Conservation (phyloP, 2,113 vertebrate species). For the Corapipo altera region DNA sequence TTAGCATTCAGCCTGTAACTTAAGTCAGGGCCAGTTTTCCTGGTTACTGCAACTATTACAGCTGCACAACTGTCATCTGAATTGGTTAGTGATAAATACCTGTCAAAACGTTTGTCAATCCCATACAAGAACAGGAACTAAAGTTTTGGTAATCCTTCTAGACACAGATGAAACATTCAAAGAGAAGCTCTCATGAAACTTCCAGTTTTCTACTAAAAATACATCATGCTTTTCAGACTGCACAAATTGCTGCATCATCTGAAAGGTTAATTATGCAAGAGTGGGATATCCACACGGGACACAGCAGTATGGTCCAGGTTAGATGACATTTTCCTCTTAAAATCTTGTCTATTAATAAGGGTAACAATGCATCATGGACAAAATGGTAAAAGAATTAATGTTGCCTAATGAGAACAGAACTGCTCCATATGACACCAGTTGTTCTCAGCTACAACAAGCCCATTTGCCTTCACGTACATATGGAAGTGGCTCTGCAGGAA, state of each 20-base stretch:
- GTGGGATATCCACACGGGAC: neutral
- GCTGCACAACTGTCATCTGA: neutral
- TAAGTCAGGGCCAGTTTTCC: neutral
- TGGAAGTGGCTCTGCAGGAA: neutral
- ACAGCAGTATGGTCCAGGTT: neutral
- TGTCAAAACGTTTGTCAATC: neutral
- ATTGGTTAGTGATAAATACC: neutral
- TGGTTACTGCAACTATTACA: neutral
- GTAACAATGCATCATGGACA: fast-evolving
- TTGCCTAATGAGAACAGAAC: neutral
- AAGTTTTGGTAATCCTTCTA: neutral
- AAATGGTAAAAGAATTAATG: neutral
- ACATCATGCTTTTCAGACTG: neutral
- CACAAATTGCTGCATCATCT: neutral
- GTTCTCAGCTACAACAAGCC: neutral
- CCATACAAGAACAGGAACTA: neutral
- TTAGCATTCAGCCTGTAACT: neutral
- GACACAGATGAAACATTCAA: neutral
- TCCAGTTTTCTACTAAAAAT: neutral
- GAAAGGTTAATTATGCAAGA: neutral
- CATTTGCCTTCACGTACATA: neutral
- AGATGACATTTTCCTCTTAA: neutral
- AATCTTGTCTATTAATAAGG: neutral
- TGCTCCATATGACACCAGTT: neutral
- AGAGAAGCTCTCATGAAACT: neutral